phyloP scores from a whole-genome alignment of 2,888 invertebrate genomes.

The Drosophila pseudotalamancana region DNA sequence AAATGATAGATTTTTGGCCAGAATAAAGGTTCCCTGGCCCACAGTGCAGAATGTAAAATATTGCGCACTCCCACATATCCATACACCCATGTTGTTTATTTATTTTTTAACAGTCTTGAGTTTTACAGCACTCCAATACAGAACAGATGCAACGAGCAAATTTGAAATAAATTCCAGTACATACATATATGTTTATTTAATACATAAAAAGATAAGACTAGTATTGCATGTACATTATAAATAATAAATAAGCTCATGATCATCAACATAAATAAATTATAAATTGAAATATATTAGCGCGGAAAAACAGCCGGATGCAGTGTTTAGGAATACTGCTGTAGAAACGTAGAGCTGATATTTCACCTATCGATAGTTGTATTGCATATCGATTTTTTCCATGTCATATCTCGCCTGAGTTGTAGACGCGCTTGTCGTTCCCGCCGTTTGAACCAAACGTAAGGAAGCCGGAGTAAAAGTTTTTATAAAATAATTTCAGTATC shows the following conservation, averaged over 20 bases:
- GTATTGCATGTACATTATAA: neutral
- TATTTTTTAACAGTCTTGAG: too few relatives aligned
- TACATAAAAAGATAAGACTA: neutral
- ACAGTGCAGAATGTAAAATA: too few relatives aligned
- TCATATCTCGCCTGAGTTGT: slow-evolving; percentile 33
- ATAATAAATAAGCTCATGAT: neutral
- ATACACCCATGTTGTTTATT: too few relatives aligned
- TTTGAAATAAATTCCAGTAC: slow-evolving; percentile 31
- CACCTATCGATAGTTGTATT: slow-evolving; percentile 19
- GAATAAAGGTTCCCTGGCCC: too few relatives aligned
- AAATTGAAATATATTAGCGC: slow-evolving; percentile 41
- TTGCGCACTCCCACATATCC: too few relatives aligned
- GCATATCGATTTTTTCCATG: slow-evolving; percentile 23
- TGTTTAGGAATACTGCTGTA: slow-evolving; percentile 18
- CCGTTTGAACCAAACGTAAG: slow-evolving; percentile 66
- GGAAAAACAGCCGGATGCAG: slow-evolving; percentile 53
- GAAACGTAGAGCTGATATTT: slow-evolving; percentile 17
- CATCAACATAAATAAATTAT: neutral
- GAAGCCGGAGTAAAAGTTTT: neutral
- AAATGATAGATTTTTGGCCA: too few relatives aligned
- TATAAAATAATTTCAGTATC: slow-evolving; percentile 4
- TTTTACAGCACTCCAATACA: slow-evolving; percentile 36
- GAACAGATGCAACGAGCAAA: slow-evolving; percentile 54
- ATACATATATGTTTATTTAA: neutral
- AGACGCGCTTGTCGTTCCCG: too few relatives aligned